Conservation (phyloP, 2,113 vertebrate genomes). For the Paralichthys olivaceus region DNA sequence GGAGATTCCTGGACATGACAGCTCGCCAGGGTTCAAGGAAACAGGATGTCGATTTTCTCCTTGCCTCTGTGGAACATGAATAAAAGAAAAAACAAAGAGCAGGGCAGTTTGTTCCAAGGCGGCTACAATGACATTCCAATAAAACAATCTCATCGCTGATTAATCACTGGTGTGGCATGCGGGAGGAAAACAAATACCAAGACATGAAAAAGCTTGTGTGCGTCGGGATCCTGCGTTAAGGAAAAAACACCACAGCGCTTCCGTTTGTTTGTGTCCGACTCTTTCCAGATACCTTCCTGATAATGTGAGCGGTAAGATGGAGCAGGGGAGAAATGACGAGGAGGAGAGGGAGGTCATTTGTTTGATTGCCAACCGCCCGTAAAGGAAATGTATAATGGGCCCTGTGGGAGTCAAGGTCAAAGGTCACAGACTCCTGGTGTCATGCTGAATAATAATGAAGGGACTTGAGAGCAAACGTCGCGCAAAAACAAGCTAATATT, state of each 20-base stretch:
- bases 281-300: constrained; percentile 77
- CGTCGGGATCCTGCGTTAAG: constrained; percentile 79
- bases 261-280: constrained; percentile 81
- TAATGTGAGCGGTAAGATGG: constrained; percentile 28
- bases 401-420: constrained; percentile 56
- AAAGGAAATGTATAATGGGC: constrained; percentile 75
- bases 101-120: constrained; percentile 62
- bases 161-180: constrained; percentile 78
- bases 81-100: constrained; percentile 60
- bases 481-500: not conserved
- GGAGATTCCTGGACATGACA: constrained; percentile 56
- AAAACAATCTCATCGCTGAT: constrained; percentile 75
- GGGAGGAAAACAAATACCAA: constrained; percentile 72
- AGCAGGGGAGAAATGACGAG: constrained; percentile 13
- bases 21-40: constrained; percentile 43
- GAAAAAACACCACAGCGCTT: constrained; percentile 80
- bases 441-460: constrained; percentile 16
- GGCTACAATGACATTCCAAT: constrained; percentile 69
- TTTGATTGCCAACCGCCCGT: constrained; percentile 49
- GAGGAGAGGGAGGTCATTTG: constrained; percentile 38
- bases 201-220: constrained; percentile 72
- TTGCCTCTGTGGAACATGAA: constrained; percentile 44
- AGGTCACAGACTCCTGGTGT: constrained; percentile 39
- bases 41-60: constrained; percentile 59
- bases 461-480: constrained; percentile 1